phyloP scores from a whole-genome alignment of 2,113 vertebrate species.

The Chaetorhynchus papuensis region DNA sequence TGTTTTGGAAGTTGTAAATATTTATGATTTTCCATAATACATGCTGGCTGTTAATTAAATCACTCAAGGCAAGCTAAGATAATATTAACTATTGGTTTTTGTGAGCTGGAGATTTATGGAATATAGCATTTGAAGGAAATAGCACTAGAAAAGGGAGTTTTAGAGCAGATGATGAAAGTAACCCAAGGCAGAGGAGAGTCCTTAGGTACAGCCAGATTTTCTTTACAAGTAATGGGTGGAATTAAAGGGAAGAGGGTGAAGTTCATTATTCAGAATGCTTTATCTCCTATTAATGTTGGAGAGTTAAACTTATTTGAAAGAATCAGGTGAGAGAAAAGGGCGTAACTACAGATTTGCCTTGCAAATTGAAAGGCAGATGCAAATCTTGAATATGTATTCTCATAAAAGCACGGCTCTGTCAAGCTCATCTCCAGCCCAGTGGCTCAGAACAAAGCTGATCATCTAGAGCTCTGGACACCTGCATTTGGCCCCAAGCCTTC shows the following conservation, averaged over 20 bases:
- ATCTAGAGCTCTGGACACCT: neutral
- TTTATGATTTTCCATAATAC: neutral
- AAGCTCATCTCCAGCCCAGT: neutral
- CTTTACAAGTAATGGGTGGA: neutral
- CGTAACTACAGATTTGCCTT: neutral
- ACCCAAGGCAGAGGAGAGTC: neutral
- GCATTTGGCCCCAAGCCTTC: neutral
- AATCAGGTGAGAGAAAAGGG: neutral
- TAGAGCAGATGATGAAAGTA: neutral
- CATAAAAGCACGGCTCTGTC: neutral
- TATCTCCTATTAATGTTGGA: neutral
- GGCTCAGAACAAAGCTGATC: neutral
- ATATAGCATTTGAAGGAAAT: neutral
- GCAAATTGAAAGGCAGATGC: neutral
- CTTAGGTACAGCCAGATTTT: neutral
- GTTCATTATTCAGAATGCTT: neutral
- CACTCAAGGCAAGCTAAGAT: neutral
- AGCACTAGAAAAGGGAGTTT: neutral
- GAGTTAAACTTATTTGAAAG: neutral
- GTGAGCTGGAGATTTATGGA: neutral
- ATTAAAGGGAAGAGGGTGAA: neutral
- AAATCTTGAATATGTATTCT: neutral
- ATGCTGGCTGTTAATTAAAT: neutral
- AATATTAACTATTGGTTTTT: neutral
- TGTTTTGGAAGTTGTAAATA: neutral